Conservation (phyloP, 2,888 invertebrate species). For the Ornithoptera priamus region DNA sequence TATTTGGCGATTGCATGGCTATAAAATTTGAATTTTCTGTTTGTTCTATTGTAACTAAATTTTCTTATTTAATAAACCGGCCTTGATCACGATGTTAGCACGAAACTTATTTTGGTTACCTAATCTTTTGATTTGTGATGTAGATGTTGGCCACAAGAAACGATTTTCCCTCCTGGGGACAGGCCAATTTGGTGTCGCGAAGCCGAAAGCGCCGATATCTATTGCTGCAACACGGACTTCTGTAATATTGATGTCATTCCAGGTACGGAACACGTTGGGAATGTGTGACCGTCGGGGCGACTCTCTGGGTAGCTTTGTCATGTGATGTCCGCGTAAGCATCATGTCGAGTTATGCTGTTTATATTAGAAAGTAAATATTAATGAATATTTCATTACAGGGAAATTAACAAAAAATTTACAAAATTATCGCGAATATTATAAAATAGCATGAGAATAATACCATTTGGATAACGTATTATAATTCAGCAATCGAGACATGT, state of each 20-base stretch:
- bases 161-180: constrained; percentile 81
- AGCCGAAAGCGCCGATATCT: constrained; percentile 59
- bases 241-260: constrained; percentile 80
- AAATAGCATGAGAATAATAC: constrained; percentile 22
- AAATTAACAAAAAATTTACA: background rate
- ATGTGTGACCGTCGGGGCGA: constrained; percentile 56
- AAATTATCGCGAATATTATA: constrained; percentile 1
- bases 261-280: constrained; percentile 63
- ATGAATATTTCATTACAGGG: constrained; percentile 4
- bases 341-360: constrained; percentile 37
- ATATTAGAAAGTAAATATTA: constrained; percentile 1
- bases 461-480: background rate
- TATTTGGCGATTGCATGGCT: constrained; percentile 70
- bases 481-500: background rate
- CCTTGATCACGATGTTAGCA: constrained; percentile 65
- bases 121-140: constrained; percentile 61
- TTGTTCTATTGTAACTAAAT: constrained; percentile 65
- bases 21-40: constrained; percentile 45
- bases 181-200: constrained; percentile 82
- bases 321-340: constrained; percentile 66
- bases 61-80: constrained; percentile 68
- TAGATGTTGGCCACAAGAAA: constrained; percentile 82
- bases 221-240: constrained; percentile 86
- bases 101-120: constrained; percentile 39
- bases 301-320: constrained; percentile 61